Evolutionary conservation across 1,140 invertebrate genomes (phyloP), one percentile per base, ranked within the genome.

Genomic region (Drosophila littoralis): DNA sequence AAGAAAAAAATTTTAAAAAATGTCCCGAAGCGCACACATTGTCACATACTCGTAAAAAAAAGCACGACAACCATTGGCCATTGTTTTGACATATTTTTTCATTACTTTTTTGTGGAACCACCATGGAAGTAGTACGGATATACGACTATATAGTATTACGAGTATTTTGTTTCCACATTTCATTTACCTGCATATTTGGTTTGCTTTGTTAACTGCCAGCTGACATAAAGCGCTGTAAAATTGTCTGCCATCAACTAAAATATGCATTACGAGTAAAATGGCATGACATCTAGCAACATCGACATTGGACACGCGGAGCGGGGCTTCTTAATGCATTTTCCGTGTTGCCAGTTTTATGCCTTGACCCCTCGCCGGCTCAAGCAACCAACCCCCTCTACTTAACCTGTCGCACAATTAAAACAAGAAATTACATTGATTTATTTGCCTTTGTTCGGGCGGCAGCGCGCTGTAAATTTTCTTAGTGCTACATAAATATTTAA

Each of bases 381-480:
- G 3, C 13, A 6, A 6, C 38, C 22, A 3, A 17, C 17, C n/a
- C 45, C 43, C 43, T 15, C 36, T 33, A 10, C 42, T 50, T 12
- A 75, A 78, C 67, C 79, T 73, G 79, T 78, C 58, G 52, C 28
- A 78, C 79, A 82, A 82, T 82, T 82, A 78, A 82, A 82, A 82
- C 46, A 51, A 61, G 70, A 70, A 75, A 77, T 81, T 63, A 48
- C 63, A 82, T 82, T 82, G 79, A 82, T 82, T 82, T 82, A 82
- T 82, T 82, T 63, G 33, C 1, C 10, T 42, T 33, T 45, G 42
- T 13, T 42, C 45, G 40, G 40, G n/a, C 64, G 17, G 40, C n/a
- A 12, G 35, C 17, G 40, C 28, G 69, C 54, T 71, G 57, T 67
- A 79, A 72, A 72, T 72, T 76, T 45, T 61, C 45, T 48, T 77